These are phyloP conservation scores for Temnothorax longispinosus DNA, from an alignment of 1,140 invertebrate genomes.

Conservation along the genomic window DNA sequence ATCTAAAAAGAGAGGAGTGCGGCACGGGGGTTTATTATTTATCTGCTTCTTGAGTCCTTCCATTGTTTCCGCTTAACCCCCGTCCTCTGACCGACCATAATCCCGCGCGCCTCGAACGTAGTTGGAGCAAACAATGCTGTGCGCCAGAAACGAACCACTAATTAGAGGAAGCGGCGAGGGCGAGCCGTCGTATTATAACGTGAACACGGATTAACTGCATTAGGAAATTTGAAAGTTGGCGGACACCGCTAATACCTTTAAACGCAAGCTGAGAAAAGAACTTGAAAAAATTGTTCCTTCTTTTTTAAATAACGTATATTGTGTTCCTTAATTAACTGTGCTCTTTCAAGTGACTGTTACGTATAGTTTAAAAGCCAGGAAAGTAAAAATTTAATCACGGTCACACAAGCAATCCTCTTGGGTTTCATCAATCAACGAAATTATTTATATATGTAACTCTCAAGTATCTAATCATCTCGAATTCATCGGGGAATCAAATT, in stretches of 20 bases:
- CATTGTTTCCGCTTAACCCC: conserved; percentile 30
- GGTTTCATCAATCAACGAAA: background rate
- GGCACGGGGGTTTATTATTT: conserved; percentile 39
- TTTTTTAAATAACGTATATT: background rate
- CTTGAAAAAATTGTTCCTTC: background rate
- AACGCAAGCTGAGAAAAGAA: conserved; percentile 14
- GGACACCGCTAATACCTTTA: conserved; percentile 13
- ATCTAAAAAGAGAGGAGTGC: conserved; percentile 8
- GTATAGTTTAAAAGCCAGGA: background rate
- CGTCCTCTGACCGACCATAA: background rate
- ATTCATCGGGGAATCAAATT: conserved; percentile 31
- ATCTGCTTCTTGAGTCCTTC: conserved; percentile 28
- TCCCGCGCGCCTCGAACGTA: conserved; percentile 31
- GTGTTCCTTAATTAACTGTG: conserved; percentile 2
- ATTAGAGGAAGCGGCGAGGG: conserved; percentile 35
- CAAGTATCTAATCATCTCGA: conserved; percentile 12
- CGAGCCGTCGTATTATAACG: conserved; percentile 39
- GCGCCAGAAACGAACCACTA: conserved; percentile 35
- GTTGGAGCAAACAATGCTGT: conserved; percentile 50
- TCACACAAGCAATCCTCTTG: background rate
- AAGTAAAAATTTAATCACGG: background rate
- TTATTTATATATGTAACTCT: conserved; percentile 5
- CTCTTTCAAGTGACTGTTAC: background rate
- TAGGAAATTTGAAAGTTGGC: conserved; percentile 44
- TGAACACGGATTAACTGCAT: conserved; percentile 36